Conservation (phyloP, 2,797 vertebrate species). For the Sitta carolinensis region DNA sequence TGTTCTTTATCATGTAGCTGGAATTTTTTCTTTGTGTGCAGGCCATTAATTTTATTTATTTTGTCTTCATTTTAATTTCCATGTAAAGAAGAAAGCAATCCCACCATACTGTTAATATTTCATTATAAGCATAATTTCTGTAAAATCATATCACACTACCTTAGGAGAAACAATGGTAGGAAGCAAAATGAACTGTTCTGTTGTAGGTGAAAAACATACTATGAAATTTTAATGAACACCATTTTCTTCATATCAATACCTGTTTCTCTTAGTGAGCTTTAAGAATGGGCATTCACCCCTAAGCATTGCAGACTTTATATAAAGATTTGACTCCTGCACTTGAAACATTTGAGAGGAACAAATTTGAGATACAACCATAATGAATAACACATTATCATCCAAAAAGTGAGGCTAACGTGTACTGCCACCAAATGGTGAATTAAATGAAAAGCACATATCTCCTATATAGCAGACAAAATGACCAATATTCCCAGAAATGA, state of each 20-base stretch:
- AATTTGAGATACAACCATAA: not conserved
- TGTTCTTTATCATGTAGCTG: not conserved
- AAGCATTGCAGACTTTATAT: not conserved
- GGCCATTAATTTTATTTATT: not conserved
- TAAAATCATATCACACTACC: not conserved
- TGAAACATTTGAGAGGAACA: not conserved
- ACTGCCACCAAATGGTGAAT: slow-evolving; percentile 75
- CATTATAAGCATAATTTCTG: not conserved
- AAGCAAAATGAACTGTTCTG: not conserved
- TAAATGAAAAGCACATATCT: slow-evolving; percentile 41
- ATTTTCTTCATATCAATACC: not conserved
- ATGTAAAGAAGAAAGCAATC: not conserved
- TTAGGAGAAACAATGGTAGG: not conserved
- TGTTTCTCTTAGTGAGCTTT: not conserved
- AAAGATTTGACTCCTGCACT: not conserved
- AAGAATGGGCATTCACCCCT: not conserved
- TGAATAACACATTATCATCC: not conserved
- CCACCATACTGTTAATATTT: not conserved
- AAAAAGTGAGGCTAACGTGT: slow-evolving; percentile 19
- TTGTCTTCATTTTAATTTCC: not conserved
- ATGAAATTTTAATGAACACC: not conserved
- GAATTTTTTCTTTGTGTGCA: not conserved
- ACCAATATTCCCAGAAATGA: not conserved
- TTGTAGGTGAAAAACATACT: not conserved
- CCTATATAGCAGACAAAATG: not conserved